These are phyloP conservation scores for Coreius guichenoti DNA, from an alignment of 2,797 vertebrate genomes.

Conservation along the genomic window DNA sequence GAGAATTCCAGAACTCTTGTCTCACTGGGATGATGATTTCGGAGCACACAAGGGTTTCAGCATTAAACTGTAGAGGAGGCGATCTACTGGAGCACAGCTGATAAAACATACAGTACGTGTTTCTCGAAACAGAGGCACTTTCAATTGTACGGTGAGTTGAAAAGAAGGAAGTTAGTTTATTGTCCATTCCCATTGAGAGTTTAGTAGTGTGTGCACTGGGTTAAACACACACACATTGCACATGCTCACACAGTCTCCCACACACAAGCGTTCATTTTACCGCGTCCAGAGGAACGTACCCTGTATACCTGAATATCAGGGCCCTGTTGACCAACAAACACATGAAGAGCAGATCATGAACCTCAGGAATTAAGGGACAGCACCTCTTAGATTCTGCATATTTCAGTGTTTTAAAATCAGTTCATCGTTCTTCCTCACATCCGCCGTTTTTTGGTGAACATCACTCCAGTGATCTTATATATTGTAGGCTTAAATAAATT, in stretches of 20 bases:
- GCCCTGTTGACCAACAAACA: slow-evolving; percentile 61
- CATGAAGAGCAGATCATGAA: slow-evolving; percentile 36
- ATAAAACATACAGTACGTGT: not conserved
- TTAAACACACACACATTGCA: not conserved
- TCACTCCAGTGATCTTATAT: slow-evolving; percentile 4
- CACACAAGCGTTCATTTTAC: slow-evolving; percentile 49
- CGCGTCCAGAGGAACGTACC: slow-evolving; percentile 31
- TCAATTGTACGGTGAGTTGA: not conserved
- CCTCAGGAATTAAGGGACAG: not conserved
- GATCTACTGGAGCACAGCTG: not conserved
- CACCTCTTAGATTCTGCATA: slow-evolving; percentile 18
- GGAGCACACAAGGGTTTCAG: not conserved
- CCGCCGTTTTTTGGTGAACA: not conserved
- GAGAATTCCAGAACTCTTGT: not conserved
- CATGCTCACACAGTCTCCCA: slow-evolving; percentile 40
- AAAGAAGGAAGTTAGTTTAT: not conserved
- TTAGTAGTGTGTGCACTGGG: slow-evolving; percentile 32
- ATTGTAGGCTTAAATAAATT: slow-evolving; percentile 17
- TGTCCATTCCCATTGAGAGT: slow-evolving; percentile 1
- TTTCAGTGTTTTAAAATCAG: not conserved
- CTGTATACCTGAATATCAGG: slow-evolving; percentile 57
- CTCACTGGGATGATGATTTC: not conserved
- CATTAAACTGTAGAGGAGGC: not conserved
- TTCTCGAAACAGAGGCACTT: slow-evolving; percentile 38
- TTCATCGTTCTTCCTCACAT: not conserved